These are phyloP conservation scores for Momotus momota DNA, from an alignment of 2,797 vertebrate species.

Conservation along the genomic window DNA sequence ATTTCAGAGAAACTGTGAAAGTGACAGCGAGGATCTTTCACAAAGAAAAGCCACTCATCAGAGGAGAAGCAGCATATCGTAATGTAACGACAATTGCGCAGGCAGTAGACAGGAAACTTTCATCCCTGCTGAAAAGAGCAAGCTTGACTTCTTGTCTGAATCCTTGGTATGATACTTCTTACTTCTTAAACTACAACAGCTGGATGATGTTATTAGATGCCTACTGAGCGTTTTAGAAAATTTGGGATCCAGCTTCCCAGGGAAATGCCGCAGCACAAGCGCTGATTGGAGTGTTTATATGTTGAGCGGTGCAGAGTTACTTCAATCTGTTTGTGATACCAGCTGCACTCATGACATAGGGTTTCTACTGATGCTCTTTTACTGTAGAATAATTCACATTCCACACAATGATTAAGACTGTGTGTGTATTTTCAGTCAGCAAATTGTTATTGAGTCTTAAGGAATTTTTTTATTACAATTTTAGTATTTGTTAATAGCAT, in stretches of 20 bases:
- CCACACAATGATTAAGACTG: background rate
- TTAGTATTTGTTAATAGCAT: background rate
- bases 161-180: background rate
- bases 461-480: background rate
- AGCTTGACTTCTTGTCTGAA: background rate
- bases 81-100: slow-evolving; percentile 16
- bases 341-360: background rate
- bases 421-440: background rate
- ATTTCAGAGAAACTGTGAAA: slow-evolving; percentile 89
- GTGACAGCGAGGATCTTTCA: slow-evolving; percentile 88
- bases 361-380: slow-evolving; percentile 1
- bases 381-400: background rate
- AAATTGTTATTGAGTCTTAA: background rate
- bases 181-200: background rate
- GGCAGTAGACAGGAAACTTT: background rate
- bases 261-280: background rate
- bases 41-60: slow-evolving; percentile 77
- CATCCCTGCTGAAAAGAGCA: background rate
- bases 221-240: background rate
- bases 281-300: background rate
- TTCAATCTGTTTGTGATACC: background rate
- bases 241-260: background rate
- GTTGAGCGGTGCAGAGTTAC: background rate
- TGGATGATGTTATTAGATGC: background rate
- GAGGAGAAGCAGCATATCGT: slow-evolving; percentile 91